Evolutionary conservation across 2,113 vertebrate species (phyloP), one percentile per base, ranked within the genome.

Genomic region (Corynorhinus townsendii): DNA sequence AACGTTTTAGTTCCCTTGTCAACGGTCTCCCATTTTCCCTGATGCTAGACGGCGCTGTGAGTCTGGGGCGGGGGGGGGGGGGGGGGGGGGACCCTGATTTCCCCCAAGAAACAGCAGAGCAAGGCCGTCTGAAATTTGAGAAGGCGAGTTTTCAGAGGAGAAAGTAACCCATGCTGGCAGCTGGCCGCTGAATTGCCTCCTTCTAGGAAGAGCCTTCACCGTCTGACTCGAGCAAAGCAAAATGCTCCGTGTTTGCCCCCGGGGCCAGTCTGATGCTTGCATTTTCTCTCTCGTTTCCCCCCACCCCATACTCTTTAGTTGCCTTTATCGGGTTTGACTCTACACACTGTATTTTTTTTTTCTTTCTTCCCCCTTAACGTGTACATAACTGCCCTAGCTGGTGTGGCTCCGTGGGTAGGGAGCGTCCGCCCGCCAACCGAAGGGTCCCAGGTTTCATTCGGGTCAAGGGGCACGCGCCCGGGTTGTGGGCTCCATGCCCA

Each of bases 31-130:
- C 26, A 17, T 17, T 83, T 90, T 75, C 71, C 15, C 85, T 77
- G 76, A 33, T 66, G 89, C 83, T 96, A 91, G 86, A 52, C 73
- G 96, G 93, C 66, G 40, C 92, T 94, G 40, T 96, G 68, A 52
- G 56, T 17, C 73, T 40, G 38, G 38, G 38, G 38, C 3, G 3
- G 38, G 38, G 38, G 38, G 38, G 3, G 38, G 38, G 38, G 38
- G 38, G 3, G 38, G 38, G 38, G 56, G 14, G 2, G 10, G n/a
- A 16, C 30, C 43, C n/a, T 19, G n/a, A n/a, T 26, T 5, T 49
- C 56, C 22, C 62, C 20, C 52, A 11, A 54, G 22, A 66, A 91
- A 1, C 8, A n/a, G 76, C 30, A 10, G 20, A 40, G 26, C 19
- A 1, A 1, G 11, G 45, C n/a, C 33, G 76, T 52, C 4, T 54